A percentile compares a stretch with the other conserved stretches of the same genome.
These are phyloP conservation scores for Chironomus tentans DNA, from an alignment of 2,888 invertebrate genomes.

Conservation along the genomic window DNA sequence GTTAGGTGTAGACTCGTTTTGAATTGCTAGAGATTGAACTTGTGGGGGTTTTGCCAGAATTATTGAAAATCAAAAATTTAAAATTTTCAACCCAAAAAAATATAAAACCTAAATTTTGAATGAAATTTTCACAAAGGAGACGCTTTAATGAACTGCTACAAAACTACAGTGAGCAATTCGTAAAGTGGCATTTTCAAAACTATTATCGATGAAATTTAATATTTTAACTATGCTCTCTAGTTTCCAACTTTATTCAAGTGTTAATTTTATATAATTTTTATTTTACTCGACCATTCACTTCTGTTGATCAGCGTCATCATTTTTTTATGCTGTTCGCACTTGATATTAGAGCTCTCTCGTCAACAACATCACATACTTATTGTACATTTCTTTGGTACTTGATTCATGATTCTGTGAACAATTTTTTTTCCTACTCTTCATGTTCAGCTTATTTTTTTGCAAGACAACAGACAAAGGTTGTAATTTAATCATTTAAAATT, in stretches of 20 bases:
- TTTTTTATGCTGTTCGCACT: background rate
- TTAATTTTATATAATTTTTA: conserved; percentile 9
- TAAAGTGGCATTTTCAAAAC: background rate
- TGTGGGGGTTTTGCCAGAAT: no score
- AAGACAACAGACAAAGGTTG: background rate
- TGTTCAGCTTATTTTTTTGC: no score
- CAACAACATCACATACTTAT: background rate
- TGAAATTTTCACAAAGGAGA: background rate
- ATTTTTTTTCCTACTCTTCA: background rate
- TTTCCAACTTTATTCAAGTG: conserved; percentile 7
- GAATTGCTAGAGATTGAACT: no score
- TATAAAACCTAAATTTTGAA: no score
- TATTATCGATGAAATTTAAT: conserved; percentile 13
- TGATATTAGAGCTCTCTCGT: background rate
- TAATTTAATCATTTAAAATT: conserved; percentile 20
- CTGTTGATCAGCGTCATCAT: no score
- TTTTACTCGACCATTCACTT: background rate
- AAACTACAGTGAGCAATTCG: background rate
- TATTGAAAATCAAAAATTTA: no score
- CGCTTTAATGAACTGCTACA: no score
- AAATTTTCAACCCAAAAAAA: no score
- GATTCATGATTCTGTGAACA: background rate
- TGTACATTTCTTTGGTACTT: background rate
- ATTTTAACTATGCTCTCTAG: conserved; percentile 4
- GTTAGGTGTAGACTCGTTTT: background rate